Base-by-base conservation (phyloP, 1,140 invertebrate species). In the Armadillidium nasatum region DNA sequence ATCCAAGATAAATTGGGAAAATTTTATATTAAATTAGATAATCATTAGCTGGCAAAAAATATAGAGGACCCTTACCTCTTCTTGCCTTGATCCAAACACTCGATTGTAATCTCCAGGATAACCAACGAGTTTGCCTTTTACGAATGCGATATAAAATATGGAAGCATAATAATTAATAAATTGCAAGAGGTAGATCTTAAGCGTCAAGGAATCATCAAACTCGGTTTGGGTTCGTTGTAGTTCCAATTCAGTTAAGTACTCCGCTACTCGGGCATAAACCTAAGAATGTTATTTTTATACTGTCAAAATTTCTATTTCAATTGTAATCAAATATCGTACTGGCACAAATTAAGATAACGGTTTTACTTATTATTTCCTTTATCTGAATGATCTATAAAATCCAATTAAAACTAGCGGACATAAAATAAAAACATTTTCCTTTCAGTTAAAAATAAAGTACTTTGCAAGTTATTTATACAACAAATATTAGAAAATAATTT, bases 151-250 rank as follows among this genome's bases (percentile, higher is more conserved):
- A 83, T 99, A 99, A 87, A 99, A 97, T 84, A 99, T 96, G 0
- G 95, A 97, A 22, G 96, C 94, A 85, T 99, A 99, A 85, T 97
- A 98, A 85, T 99, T 99, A 45, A 99, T 93, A 87, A 99, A 99
- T 87, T 99, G 95, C 50, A 99, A 89, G 10, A 99, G 85, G 85
- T 98, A 99, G 82, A 99, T 97, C 87, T 99, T 99, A 11, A 99
- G 87, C 0, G 95, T 98, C 19, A 98, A 85, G 66, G 94, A 96
- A 83, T 99, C 95, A 83, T 99, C 97, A 86, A 97, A 99, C 86
- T 99, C 95, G 0, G 94, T 96, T 87, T 99, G 96, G 0, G 97
- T 99, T 75, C 97, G 87, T 73, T 94, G 89, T 80, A 97, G 88
- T 87, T 99, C 94, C 84, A 95, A 89, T 86, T 98, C 95, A 0